A percentile compares a stretch with the other conserved stretches of the same genome.
These are phyloP conservation scores for Pachliopta kotzebuea DNA, from an alignment of 2,888 invertebrate genomes.

Conservation along the genomic window DNA sequence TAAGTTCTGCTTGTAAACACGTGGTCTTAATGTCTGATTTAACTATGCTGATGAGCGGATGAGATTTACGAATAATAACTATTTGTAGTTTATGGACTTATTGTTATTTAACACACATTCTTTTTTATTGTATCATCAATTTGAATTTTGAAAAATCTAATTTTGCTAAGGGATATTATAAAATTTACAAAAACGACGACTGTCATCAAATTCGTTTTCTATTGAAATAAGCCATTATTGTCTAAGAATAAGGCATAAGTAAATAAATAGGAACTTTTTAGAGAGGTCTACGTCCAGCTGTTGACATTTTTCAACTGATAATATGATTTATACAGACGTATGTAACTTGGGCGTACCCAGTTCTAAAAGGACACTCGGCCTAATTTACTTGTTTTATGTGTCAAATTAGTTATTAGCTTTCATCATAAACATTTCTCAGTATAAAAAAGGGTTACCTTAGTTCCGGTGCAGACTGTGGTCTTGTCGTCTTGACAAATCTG, in stretches of 20 bases:
- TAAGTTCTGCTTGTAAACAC: slow-evolving; percentile 20
- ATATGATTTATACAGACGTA: too few species aligned
- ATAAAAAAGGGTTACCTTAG: slow-evolving; percentile 59
- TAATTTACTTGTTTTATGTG: slow-evolving; percentile 13
- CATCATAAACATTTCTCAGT: slow-evolving; percentile 41
- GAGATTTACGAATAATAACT: slow-evolving; percentile 1
- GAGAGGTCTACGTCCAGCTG: too few species aligned
- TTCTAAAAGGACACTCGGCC: background rate
- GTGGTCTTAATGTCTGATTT: slow-evolving; percentile 21
- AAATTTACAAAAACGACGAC: too few species aligned
- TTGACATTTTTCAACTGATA: too few species aligned
- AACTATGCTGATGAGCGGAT: slow-evolving; percentile 3
- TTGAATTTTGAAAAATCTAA: too few species aligned
- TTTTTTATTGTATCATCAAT: background rate
- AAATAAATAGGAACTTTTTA: too few species aligned
- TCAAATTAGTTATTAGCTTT: slow-evolving; percentile 43
- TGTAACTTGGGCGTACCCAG: too few species aligned
- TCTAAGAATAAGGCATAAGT: too few species aligned
- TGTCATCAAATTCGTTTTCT: too few species aligned
- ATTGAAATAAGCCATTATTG: too few species aligned
- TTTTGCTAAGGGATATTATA: too few species aligned
- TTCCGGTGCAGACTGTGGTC: slow-evolving; percentile 67
- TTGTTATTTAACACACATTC: background rate
- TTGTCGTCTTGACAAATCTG: slow-evolving; percentile 64
- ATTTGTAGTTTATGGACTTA: background rate